phyloP scores from a whole-genome alignment of 2,888 invertebrate genomes.

The Galeopsomyia nigrocyanea region DNA sequence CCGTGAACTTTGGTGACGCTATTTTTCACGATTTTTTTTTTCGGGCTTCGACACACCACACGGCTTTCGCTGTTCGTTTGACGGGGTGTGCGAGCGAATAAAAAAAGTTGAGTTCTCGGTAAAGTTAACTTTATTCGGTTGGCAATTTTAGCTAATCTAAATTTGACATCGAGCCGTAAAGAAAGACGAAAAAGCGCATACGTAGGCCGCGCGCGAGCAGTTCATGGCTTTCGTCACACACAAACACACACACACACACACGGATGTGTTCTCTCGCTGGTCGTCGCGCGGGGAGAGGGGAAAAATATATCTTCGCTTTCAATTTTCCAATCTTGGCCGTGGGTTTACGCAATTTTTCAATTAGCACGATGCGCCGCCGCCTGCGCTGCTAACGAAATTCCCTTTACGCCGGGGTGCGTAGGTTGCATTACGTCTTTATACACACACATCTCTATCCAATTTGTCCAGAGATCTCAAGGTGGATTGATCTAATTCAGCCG shows the following conservation, averaged over 20 bases:
- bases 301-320: conserved; percentile 18
- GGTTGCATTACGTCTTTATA: neutral
- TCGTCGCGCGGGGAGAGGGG: neutral
- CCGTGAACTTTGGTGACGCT: too few relatives aligned
- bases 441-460: conserved; percentile 19
- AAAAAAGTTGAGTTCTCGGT: too few relatives aligned
- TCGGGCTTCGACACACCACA: too few relatives aligned
- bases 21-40: too few relatives aligned
- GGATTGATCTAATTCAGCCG: conserved; percentile 30
- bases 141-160: conserved; percentile 19
- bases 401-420: conserved; percentile 2
- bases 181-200: conserved; percentile 16
- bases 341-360: conserved; percentile 21
- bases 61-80: too few relatives aligned
- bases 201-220: neutral
- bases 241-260: too few relatives aligned
- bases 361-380: conserved; percentile 11
- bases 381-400: conserved; percentile 5
- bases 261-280: conserved; percentile 4
- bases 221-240: conserved; percentile 16
- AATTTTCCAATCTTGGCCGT: conserved; percentile 37
- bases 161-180: conserved; percentile 29
- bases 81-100: too few relatives aligned
- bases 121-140: neutral
- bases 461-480: conserved; percentile 17